These are phyloP conservation scores for Athene cunicularia DNA, from an alignment of 2,113 vertebrate species.

Conservation along the genomic window DNA sequence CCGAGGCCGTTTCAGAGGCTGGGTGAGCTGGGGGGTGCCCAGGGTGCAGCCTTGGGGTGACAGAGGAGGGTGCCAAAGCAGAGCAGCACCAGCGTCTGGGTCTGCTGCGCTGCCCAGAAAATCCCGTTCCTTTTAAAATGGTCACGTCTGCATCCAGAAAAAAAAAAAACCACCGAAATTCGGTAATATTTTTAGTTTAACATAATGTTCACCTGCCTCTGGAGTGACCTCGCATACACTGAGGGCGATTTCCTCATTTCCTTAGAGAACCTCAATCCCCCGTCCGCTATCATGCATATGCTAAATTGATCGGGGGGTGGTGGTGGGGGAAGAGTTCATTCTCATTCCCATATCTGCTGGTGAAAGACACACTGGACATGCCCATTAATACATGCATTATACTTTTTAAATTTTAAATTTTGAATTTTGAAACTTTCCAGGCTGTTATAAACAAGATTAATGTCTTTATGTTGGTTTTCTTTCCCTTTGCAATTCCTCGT, in stretches of 20 bases:
- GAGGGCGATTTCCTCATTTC: not conserved
- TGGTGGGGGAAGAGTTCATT: not conserved
- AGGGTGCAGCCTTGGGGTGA: not conserved
- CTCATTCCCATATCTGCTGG: not conserved
- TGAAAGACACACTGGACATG: not conserved
- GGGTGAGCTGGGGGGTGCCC: not conserved
- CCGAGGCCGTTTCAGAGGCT: not conserved
- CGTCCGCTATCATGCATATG: not conserved
- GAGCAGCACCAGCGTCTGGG: accelerated
- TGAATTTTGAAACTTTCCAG: conserved; percentile 40
- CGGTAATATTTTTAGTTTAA: not conserved
- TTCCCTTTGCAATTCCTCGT: not conserved
- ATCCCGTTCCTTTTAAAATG: not conserved
- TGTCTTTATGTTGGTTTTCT: conserved; percentile 1
- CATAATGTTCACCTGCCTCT: not conserved
- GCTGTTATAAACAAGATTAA: conserved; percentile 44
- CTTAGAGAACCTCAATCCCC: not conserved
- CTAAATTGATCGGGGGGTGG: not conserved
- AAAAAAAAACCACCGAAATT: not conserved
- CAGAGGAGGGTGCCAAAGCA: not conserved
- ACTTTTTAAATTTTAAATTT: not conserved
- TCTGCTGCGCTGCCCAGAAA: not conserved
- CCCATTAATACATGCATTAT: not conserved
- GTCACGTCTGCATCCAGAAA: not conserved
- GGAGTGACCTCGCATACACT: not conserved